Evolutionary conservation across 2,888 invertebrate species (phyloP), one percentile per base, ranked within the genome.

Genomic region (Lasioglossum morio): DNA sequence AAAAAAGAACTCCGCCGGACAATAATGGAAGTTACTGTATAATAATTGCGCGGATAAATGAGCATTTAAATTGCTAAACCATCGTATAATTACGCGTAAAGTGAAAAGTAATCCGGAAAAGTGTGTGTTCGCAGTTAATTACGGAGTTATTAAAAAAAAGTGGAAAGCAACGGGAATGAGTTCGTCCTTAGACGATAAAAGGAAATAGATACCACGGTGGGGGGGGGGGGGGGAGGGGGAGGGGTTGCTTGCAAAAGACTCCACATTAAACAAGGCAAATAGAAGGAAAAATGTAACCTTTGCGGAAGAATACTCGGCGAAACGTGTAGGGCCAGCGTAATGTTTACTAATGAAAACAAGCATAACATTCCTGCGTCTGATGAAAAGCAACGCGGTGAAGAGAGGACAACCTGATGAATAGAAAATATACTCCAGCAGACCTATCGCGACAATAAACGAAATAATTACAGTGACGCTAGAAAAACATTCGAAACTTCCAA

Each of bases 101-200:
- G 66, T 66, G 69, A 69, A 69, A 69, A 81, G 74, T 69, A 30
- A 66, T 69, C 40, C 37, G 53, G 43, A 66, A 75, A 69, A 30
- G 63, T 63, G 63, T 63, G 63, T 63, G 63, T 27, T 63, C 30
- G 5, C 30, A 30, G 63, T 63, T 63, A 63, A 63, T 63, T 63
- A 30, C 63, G 16, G 30, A 16, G 63, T 30, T 63, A 30, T 7
- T 14, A 30, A 30, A 63, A 63, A 60, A 66, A 66, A 23, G 16
- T 19, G 19, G 23, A 34, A 66, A 34, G 34, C 34, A 34, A 30
- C 30, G 34, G 30, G 30, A 66, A 66, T 23, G 34, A 66, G 66
- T 66, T 66, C 66, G 23, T 66, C 14, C 34, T 34, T 66, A 34
- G 66, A 23, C 23, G 34, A 66, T 66, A 30, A 34, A 63, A 66